A percentile compares a stretch with the other conserved stretches of the same genome.
These are phyloP conservation scores for Dinocampus coccinellae DNA, from an alignment of 2,888 invertebrate species.

Conservation along the genomic window DNA sequence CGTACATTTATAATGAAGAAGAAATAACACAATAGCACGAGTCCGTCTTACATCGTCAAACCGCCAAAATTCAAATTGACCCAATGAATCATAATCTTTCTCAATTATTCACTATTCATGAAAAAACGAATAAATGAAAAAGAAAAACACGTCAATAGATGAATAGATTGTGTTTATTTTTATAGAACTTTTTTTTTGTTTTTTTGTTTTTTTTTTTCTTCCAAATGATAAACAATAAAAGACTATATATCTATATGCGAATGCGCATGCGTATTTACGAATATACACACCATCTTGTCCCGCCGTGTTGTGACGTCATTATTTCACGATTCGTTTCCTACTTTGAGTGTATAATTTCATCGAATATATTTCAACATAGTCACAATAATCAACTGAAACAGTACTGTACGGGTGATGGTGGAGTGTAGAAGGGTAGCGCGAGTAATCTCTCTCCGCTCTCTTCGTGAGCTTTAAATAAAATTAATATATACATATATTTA, in stretches of 20 bases:
- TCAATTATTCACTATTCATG: no score
- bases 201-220: no score
- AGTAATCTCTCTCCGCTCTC: not conserved
- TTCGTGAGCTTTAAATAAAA: not conserved
- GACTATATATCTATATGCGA: no score
- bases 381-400: not conserved
- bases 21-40: not conserved
- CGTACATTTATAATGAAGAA: not conserved
- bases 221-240: no score
- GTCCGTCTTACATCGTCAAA: not conserved
- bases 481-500: not conserved
- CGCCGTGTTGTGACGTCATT: constrained; percentile 11
- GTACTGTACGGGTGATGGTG: not conserved
- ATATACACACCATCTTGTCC: not conserved
- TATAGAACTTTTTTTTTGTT: no score
- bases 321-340: not conserved
- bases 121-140: no score
- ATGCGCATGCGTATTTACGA: constrained; percentile 6
- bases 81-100: no score
- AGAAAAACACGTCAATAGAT: no score
- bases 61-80: not conserved
- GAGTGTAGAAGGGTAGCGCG: not conserved
- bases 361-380: not conserved
- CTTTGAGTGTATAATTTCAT: not conserved
- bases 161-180: no score